Conservation (phyloP, 2,113 vertebrate species). For the Phrynosoma blainvillii region DNA sequence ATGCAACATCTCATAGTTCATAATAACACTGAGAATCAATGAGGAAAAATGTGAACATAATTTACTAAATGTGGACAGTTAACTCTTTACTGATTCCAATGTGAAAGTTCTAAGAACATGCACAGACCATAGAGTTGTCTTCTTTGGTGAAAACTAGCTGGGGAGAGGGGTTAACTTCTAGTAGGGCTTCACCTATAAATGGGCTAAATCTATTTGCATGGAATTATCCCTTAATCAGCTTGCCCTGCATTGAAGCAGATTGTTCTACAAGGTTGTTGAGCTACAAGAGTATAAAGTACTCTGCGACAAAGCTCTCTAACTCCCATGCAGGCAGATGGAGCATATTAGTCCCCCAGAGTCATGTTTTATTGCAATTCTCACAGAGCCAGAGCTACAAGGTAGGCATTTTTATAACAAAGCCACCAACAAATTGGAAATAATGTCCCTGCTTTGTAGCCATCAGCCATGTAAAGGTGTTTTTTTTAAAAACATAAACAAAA, state of each 20-base stretch:
- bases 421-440: too few relatives aligned
- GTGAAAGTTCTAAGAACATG: not conserved
- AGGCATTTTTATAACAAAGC: too few relatives aligned
- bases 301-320: not conserved
- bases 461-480: too few relatives aligned
- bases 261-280: not conserved
- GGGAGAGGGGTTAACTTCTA: not conserved
- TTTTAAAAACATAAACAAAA: too few relatives aligned
- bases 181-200: slow-evolving; percentile 4
- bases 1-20: not conserved
- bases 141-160: not conserved
- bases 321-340: not conserved
- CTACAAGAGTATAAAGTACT: not conserved
- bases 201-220: not conserved
- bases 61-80: not conserved
- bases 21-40: not conserved
- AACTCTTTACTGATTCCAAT: not conserved
- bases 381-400: too few relatives aligned
- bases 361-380: too few relatives aligned
- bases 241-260: not conserved
- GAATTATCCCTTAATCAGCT: not conserved
- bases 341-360: too few relatives aligned
- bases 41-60: not conserved
- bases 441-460: too few relatives aligned
- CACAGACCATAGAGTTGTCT: not conserved